These are phyloP conservation scores for Heliopora coerulea DNA, from an alignment of 92 coral and sea anemone species.

Conservation along the genomic window DNA sequence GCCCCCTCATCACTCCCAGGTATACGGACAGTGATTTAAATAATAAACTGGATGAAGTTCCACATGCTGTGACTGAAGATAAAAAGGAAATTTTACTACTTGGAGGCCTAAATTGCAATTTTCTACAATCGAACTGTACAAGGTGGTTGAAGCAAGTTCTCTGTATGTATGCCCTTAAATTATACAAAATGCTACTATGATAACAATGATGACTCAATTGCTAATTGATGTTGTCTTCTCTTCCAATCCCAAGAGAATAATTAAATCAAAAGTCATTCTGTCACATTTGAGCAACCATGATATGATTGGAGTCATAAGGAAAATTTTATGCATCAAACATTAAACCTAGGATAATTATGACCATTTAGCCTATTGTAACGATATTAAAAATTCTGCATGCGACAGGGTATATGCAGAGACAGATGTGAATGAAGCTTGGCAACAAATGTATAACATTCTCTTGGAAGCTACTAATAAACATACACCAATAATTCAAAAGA, in stretches of 20 bases:
- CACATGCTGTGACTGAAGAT: not conserved
- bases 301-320: constrained; percentile 17
- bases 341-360: constrained; percentile 3
- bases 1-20: constrained; percentile 7
- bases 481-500: not conserved
- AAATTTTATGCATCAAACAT: constrained; percentile 10
- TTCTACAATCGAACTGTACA: not conserved
- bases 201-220: not conserved
- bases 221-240: not conserved
- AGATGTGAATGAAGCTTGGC: not conserved
- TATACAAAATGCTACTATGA: not conserved
- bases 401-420: not conserved
- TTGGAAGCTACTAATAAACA: no score
- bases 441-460: constrained; percentile 7
- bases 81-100: not conserved
- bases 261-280: constrained; percentile 2
- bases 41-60: not conserved
- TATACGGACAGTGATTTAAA: constrained; percentile 1
- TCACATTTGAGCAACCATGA: constrained; percentile 7
- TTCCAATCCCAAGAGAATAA: not conserved
- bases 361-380: not conserved
- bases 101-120: constrained; percentile 21
- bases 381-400: not conserved
- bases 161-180: not conserved
- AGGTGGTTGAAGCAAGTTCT: not conserved